Conservation (phyloP, 2,888 invertebrate genomes). For the Drosophila paracracens region DNA sequence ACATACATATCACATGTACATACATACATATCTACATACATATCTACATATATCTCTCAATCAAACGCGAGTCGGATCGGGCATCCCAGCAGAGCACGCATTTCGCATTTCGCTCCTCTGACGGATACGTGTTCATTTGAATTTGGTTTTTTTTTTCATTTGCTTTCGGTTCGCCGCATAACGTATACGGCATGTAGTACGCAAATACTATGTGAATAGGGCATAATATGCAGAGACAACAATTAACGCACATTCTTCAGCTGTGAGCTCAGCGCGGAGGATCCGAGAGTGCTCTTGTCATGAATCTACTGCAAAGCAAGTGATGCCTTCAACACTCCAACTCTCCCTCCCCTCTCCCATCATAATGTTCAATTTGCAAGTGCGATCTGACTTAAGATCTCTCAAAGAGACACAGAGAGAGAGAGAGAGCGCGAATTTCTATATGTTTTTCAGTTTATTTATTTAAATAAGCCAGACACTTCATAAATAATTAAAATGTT, state of each 20-base stretch:
- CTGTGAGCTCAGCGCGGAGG: constrained; percentile 33
- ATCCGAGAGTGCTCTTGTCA: constrained; percentile 32
- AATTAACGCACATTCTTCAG: constrained; percentile 48
- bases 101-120: constrained; percentile 3
- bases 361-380: not conserved
- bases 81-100: constrained; percentile 45
- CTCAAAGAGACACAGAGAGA: not conserved
- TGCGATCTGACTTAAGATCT: not conserved
- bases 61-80: constrained; percentile 68
- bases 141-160: not conserved
- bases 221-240: constrained; percentile 43
- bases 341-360: not conserved
- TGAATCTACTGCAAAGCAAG: constrained; percentile 78
- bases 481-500: not conserved
- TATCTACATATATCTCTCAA: constrained; percentile 63
- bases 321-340: constrained; percentile 23
- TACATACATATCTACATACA: not conserved
- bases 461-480: not conserved
- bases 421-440: not conserved
- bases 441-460: not conserved
- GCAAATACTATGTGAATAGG: constrained; percentile 29
- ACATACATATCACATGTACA: not conserved
- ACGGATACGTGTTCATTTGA: constrained; percentile 36
- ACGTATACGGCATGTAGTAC: constrained; percentile 70
- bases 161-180: constrained; percentile 25